Base-by-base conservation (phyloP, 2,113 vertebrate species). In the Ochotona princeps region DNA sequence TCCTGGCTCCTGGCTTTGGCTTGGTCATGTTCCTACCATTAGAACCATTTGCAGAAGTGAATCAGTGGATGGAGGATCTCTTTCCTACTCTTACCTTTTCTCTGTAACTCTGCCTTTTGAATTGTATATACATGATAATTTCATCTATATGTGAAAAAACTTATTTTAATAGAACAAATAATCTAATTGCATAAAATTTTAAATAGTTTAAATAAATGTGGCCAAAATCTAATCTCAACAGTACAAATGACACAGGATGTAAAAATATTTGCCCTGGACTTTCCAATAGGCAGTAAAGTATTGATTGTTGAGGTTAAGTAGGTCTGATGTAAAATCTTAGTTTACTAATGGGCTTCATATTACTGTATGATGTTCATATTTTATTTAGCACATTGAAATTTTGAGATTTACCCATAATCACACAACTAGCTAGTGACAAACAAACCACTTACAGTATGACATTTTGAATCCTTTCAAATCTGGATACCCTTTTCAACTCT, bases 251-350 rank as follows among this genome's bases (percentile, higher is more conserved):
- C 20, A 87, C 18, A 72, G 32, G 35, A 78, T 78, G 1, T 80
- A 86, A 92, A 92, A 89, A 57, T 65, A 32, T 83, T 92, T 87
- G 38, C n/a, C 80, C 13, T 28, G 38, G 35, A 54, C 13, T 44
- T 44, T 44, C 38, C 38, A 44, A 44, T 44, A 44, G 38, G 38
- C 38, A 91, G 17, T 81, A 35, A 76, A 23, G 15, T 35, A 60
- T 49, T 86, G 79, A 66, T 32, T 28, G n/a, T 13, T 83, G 66
- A 93, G 30, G 9, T 18, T 61, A 49, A 73, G 30, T 54, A 89
- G 26, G 23, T 51, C 57, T 80, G 47, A 35, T 20, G 8, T 44
- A 87, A 72, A 92, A 83, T 72, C 21, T 81, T 57, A 65, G 49
- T 44, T 21, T 54, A 70, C 20, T 25, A 85, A 79, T n/a, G n/a